phyloP scores from a whole-genome alignment of 2,113 vertebrate species.

The Platysteira castanea region DNA sequence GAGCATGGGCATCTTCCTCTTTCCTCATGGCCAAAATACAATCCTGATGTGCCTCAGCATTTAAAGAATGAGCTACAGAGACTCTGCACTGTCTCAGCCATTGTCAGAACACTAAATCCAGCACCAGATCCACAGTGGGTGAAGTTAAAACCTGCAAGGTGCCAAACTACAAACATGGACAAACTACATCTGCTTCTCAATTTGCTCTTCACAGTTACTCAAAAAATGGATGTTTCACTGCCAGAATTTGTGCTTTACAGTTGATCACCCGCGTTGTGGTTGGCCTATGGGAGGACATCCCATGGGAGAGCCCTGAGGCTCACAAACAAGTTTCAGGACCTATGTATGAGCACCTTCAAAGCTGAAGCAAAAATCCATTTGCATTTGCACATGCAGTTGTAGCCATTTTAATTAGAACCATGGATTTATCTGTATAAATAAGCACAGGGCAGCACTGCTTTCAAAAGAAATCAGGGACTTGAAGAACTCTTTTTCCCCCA shows the following conservation, averaged over 20 bases:
- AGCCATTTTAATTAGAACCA: neutral
- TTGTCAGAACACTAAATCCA: neutral
- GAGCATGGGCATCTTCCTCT: neutral
- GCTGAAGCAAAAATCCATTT: neutral
- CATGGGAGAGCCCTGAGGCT: neutral
- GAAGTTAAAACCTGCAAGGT: neutral
- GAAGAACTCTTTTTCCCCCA: neutral
- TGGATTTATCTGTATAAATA: neutral
- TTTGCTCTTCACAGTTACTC: neutral
- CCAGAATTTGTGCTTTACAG: neutral
- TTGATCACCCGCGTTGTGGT: neutral
- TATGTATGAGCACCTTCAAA: neutral
- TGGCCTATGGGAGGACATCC: neutral
- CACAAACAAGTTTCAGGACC: neutral
- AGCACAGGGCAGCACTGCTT: neutral
- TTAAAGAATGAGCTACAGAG: neutral
- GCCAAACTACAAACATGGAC: neutral
- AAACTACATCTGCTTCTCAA: neutral
- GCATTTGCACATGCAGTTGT: neutral
- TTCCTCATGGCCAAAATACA: neutral
- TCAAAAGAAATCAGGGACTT: neutral
- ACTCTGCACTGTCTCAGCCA: neutral
- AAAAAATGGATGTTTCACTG: neutral
- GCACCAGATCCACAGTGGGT: neutral
- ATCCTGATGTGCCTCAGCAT: neutral